Evolutionary conservation across 1,140 invertebrate genomes (phyloP), one percentile per base, ranked within the genome.

Genomic region (Heliconius congener): DNA sequence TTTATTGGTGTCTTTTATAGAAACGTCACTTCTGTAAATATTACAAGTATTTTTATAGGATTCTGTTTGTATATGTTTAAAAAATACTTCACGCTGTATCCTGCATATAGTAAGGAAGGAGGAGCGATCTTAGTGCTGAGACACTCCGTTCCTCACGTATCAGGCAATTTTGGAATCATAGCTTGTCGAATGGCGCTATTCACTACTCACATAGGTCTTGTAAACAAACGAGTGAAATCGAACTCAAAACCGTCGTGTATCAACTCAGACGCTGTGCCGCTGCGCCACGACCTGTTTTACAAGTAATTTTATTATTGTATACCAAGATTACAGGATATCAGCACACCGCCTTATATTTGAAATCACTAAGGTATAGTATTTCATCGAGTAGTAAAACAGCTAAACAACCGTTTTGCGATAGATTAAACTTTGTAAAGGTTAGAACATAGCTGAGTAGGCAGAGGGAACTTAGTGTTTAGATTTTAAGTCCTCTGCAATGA

Each of bases 1-100:
- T 66, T 66, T 66, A 66, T 52, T 74, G 73, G 37, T 73, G 19
- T 18, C 71, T 37, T 73, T 8, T n/a, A 73, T 73, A 73, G 42
- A 73, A 73, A 46, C 42, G 42, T 39, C n/a, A 73, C 34, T 37
- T n/a, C 37, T 42, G 34, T 73, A 73, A 23, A 73, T 73, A 34
- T 34, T 8, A 37, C 23, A 72, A 11, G n/a, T 60, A 39, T 37
- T 66, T 37, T n/a, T 11, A 9, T 60, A 0, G 19, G 8, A 19
- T 23, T 60, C 19, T 60, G 55, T 23, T 23, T 23, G n/a, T 60
- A 23, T 60, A 9, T n/a, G 1, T 57, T n/a, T 57, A 8, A 57
- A 42, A 46, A 60, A 9, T n/a, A 2, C 8, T 55, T 55, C 52
- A 46, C 42, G 0, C 42, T 46, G 13, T 46, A 46, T 46, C 13